Evolutionary conservation across 2,113 vertebrate genomes (phyloP).

Genomic region (Sylvia atricapilla): DNA sequence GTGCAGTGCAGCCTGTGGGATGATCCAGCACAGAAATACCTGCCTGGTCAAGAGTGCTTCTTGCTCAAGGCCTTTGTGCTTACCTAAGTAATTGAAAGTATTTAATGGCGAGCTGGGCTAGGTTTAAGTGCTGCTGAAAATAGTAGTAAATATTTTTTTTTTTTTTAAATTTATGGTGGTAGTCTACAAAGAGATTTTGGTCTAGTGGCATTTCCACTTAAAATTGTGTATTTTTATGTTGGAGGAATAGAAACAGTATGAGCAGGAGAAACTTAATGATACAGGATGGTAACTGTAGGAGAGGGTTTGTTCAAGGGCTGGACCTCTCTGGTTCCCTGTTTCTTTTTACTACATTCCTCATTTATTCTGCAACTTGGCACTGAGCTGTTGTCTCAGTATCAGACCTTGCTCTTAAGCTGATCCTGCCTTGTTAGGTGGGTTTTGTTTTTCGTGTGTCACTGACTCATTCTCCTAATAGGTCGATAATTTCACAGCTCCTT

Average conservation of each 20-base stretch:
- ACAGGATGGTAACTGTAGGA: background rate
- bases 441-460: constrained; percentile 41
- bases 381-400: background rate
- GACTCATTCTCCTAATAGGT: constrained; percentile 47
- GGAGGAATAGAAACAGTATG: background rate
- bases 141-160: background rate
- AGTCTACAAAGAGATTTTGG: background rate
- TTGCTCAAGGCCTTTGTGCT: background rate
- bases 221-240: background rate
- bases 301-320: constrained; percentile 7
- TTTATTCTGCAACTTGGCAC: background rate
- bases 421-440: constrained; percentile 19
- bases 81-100: background rate
- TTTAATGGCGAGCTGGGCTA: background rate
- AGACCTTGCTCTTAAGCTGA: constrained; percentile 9
- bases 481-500: constrained; percentile 16
- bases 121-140: background rate
- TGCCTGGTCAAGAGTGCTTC: background rate
- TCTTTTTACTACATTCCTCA: background rate
- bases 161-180: background rate
- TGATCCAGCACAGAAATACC: background rate
- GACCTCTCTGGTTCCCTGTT: background rate
- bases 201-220: background rate
- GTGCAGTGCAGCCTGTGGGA: background rate
- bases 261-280: background rate